phyloP scores from a whole-genome alignment of 2,888 invertebrate genomes.

The Nezara viridula region DNA sequence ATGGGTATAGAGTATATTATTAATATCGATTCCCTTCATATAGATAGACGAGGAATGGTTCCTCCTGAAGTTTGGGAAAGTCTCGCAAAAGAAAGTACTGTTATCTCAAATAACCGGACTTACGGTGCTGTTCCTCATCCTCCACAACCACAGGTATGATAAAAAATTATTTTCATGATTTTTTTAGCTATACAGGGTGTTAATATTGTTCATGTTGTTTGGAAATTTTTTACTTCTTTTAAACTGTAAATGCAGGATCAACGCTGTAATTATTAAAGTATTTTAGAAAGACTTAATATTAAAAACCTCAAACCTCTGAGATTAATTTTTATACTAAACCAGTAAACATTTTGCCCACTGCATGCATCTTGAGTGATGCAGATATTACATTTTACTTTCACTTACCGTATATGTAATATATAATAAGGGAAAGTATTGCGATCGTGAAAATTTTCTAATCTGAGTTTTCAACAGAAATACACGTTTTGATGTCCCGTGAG shows the following conservation, averaged over 20 bases:
- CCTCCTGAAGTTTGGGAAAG: conserved; percentile 74
- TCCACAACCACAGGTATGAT: conserved; percentile 62
- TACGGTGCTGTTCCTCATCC: conserved; percentile 72
- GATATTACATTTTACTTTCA: too few species aligned
- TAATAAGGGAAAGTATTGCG: too few species aligned
- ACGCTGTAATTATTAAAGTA: neutral
- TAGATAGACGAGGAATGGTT: conserved; percentile 78
- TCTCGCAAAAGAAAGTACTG: conserved; percentile 67
- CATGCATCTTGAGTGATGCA: too few species aligned
- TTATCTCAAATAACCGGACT: conserved; percentile 73
- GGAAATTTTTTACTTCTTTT: neutral
- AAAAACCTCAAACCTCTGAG: neutral
- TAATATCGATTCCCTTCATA: conserved; percentile 52
- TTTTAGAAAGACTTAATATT: neutral
- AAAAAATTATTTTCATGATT: neutral
- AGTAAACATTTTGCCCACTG: neutral
- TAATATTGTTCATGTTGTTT: neutral
- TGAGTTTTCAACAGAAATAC: too few species aligned
- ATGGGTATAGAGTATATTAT: neutral
- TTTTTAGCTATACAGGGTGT: neutral
- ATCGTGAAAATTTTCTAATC: too few species aligned
- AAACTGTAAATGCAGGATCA: neutral
- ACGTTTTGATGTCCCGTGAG: too few species aligned
- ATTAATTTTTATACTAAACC: neutral
- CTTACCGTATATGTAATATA: too few species aligned